These are phyloP conservation scores for Serinus canaria DNA, from an alignment of 2,113 vertebrate species.

Conservation along the genomic window DNA sequence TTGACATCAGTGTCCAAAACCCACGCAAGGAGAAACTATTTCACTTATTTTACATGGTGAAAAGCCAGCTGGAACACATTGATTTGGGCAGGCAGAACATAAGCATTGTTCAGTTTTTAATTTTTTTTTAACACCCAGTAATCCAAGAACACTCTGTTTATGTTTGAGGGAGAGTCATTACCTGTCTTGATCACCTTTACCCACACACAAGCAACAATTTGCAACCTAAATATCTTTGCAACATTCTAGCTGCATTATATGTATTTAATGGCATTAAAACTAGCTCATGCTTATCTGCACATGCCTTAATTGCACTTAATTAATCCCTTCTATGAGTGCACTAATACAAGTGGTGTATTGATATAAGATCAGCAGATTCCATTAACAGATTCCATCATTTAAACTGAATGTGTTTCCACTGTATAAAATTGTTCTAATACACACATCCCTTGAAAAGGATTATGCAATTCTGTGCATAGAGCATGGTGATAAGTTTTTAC, in stretches of 20 bases:
- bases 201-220: neutral
- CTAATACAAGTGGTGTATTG: neutral
- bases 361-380: neutral
- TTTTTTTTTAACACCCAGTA: neutral
- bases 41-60: neutral
- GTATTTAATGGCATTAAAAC: neutral
- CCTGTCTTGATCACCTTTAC: neutral
- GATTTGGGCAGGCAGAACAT: neutral
- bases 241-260: neutral
- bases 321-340: neutral
- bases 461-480: neutral
- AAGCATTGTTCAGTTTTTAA: neutral
- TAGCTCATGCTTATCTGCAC: neutral
- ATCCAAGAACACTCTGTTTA: neutral
- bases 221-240: neutral
- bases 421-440: neutral
- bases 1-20: fast-evolving
- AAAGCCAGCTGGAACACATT: neutral
- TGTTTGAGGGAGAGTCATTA: neutral
- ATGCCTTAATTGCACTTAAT: neutral
- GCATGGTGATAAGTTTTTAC: neutral
- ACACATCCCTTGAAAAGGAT: neutral
- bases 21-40: fast-evolving
- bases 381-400: neutral
- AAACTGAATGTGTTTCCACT: neutral